Evolutionary conservation across 2,797 vertebrate genomes (phyloP), one percentile per base, ranked within the genome.

Genomic region (Diceros bicornis): DNA sequence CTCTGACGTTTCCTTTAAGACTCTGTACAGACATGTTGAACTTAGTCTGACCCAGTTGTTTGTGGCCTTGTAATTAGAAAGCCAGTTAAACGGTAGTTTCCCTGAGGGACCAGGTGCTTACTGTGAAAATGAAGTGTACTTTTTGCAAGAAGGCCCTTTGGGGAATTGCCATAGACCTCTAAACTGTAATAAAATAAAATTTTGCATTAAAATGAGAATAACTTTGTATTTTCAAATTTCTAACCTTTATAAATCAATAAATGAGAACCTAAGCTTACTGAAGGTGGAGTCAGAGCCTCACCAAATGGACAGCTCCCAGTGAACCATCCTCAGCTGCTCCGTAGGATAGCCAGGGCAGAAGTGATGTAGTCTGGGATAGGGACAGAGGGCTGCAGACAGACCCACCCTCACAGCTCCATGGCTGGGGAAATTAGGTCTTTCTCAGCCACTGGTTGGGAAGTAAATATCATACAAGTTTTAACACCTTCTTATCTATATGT

Each of bases 111-210:
- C 27, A 62, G 27, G 52, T n/a, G 23, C 12, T 92, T 87, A n/a
- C 34, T 72, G 37, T 59, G 6, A 92, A 68, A 52, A 68, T 84
- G 68, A 94, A 85, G 47, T 52, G 7, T 44, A 6, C 13, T 84
- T 94, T 84, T 90, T 95, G 7, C 27, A 94, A 59, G 32, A 47
- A 79, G 37, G 11, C 25, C 34, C 57, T 61, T 27, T 62, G 29
- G 47, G 8, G 25, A 57, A 81, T 75, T 91, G 27, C 71, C 44
- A 74, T 17, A 66, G 62, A 90, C 47, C 20, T 62, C 69, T 91
- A 27, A 68, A 85, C 81, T 91, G 20, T 81, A 37, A 81, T 86
- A 71, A 93, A 91, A 77, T 71, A 71, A 97, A 90, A 82, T 57
- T 83, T 91, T 83, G 7, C 27, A 66, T 79, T 89, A 82, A 92